Evolutionary conservation across 2,888 invertebrate genomes (phyloP).

Genomic region (Hoplodrina ambigua): DNA sequence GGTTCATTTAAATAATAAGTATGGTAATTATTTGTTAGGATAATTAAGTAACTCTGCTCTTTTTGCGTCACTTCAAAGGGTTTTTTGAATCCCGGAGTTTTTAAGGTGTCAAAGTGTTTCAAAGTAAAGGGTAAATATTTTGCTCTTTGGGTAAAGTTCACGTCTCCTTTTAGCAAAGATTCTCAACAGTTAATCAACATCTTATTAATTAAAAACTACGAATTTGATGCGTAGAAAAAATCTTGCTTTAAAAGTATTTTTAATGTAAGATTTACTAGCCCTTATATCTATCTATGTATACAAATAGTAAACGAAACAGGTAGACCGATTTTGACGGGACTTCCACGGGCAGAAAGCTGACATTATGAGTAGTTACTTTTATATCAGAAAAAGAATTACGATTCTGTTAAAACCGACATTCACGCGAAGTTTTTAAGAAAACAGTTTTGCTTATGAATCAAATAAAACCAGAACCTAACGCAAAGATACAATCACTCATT

Average conservation of each 20-base stretch:
- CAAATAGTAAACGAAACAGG: too few species aligned
- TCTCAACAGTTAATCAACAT: slow-evolving; percentile 15
- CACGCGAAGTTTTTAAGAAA: not conserved
- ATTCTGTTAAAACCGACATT: too few species aligned
- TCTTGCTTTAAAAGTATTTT: not conserved
- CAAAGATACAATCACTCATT: slow-evolving; percentile 48
- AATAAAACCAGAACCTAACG: slow-evolving; percentile 13
- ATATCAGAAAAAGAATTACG: too few species aligned
- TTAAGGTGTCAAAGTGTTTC: slow-evolving; percentile 46
- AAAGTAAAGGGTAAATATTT: slow-evolving; percentile 54
- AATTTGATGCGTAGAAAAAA: not conserved
- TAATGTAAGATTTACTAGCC: too few species aligned
- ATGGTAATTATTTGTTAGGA: slow-evolving; percentile 59
- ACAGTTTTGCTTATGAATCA: slow-evolving; percentile 25
- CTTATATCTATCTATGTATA: too few species aligned
- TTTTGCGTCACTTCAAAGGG: slow-evolving; percentile 56
- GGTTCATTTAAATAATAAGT: slow-evolving; percentile 53
- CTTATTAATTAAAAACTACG: slow-evolving; percentile 11
- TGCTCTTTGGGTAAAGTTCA: slow-evolving; percentile 34
- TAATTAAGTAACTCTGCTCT: slow-evolving; percentile 59
- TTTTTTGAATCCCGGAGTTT: slow-evolving; percentile 46
- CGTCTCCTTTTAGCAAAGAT: slow-evolving; percentile 13
- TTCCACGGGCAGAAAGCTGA: too few species aligned
- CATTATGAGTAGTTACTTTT: too few species aligned
- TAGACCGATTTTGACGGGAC: too few species aligned